Evolutionary conservation across 2,888 invertebrate genomes (phyloP).

Genomic region (Pecten maximus): DNA sequence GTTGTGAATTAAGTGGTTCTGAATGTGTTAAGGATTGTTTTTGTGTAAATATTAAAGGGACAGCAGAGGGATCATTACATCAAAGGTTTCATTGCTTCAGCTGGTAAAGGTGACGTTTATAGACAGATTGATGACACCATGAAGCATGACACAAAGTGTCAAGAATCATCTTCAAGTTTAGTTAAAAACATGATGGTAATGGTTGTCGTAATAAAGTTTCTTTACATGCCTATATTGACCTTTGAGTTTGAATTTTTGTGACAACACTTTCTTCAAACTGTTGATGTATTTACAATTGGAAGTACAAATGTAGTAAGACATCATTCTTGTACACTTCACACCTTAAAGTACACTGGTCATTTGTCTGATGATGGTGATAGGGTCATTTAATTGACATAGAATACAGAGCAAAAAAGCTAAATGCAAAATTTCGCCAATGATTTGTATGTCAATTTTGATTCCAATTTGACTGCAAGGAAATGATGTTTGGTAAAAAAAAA

Average conservation of each 20-base stretch:
- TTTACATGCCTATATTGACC: background rate
- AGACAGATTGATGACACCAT: background rate
- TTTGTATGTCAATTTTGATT: too few species aligned
- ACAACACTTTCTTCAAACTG: background rate
- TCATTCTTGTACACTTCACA: too few species aligned
- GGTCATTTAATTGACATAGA: too few species aligned
- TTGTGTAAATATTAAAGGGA: background rate
- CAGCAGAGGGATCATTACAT: background rate
- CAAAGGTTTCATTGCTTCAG: background rate
- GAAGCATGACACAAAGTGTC: constrained; percentile 2
- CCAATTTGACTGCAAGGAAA: too few species aligned
- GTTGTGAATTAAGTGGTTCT: background rate
- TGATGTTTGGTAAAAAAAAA: too few species aligned
- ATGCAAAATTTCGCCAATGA: too few species aligned
- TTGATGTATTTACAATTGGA: too few species aligned
- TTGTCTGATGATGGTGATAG: too few species aligned
- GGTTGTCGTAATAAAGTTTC: constrained; percentile 15
- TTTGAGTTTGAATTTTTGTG: background rate
- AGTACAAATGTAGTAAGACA: too few species aligned
- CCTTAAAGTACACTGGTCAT: too few species aligned
- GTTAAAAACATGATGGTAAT: background rate
- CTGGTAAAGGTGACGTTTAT: constrained; percentile 9
- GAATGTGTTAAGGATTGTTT: background rate
- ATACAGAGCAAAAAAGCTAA: too few species aligned
- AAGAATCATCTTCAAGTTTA: background rate